Evolutionary conservation across 2,888 invertebrate species (phyloP).

Genomic region (Caenorhabditis drosophilae): DNA sequence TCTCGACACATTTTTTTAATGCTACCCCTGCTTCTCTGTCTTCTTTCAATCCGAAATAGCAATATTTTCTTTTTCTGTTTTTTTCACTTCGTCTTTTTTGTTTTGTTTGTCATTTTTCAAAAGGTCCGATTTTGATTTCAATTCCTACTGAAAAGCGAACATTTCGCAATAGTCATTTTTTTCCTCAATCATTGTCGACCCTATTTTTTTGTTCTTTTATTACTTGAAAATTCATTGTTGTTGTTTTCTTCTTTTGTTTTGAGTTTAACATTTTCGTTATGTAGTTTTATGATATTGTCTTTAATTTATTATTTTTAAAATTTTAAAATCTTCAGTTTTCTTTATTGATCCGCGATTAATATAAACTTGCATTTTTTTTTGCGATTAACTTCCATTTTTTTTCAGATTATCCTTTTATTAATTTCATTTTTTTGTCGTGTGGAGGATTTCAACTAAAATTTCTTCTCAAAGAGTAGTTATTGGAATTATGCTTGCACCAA

Average conservation of each 20-base stretch:
- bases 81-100: background rate
- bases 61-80: conserved; percentile 2
- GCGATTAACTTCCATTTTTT: background rate
- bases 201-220: background rate
- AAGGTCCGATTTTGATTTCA: conserved; percentile 1
- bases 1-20: too few relatives aligned
- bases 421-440: background rate
- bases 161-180: too few relatives aligned
- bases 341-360: too few relatives aligned
- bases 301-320: background rate
- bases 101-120: background rate
- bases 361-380: background rate
- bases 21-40: too few relatives aligned
- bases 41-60: too few relatives aligned
- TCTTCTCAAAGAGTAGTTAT: too few relatives aligned
- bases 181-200: background rate
- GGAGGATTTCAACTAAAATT: too few relatives aligned
- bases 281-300: background rate
- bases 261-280: background rate
- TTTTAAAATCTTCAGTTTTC: too few relatives aligned
- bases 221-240: conserved; percentile 5
- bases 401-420: background rate
- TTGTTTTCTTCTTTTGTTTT: background rate
- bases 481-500: conserved; percentile 61
- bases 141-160: too few relatives aligned